phyloP scores from a whole-genome alignment of 1,140 invertebrate species.

The Aphelenchoides besseyi region DNA sequence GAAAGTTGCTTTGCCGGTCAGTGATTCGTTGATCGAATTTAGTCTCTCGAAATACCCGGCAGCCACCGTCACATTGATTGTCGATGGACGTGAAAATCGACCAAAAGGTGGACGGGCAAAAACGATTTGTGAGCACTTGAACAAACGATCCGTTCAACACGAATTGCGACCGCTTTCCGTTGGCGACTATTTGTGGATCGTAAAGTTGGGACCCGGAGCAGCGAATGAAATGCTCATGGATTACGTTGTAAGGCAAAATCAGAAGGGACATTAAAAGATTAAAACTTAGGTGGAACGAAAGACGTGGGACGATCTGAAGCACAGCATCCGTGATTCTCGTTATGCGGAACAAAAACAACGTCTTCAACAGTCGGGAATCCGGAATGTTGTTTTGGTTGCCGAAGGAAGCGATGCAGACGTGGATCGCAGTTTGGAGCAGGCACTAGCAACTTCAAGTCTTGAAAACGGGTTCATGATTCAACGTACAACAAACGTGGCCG shows the following conservation, averaged over 20 bases:
- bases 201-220: slow-evolving; percentile 25
- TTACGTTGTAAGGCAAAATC: slow-evolving; percentile 51
- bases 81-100: slow-evolving; percentile 39
- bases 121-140: slow-evolving; percentile 34
- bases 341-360: slow-evolving; percentile 51
- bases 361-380: slow-evolving; percentile 38
- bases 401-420: slow-evolving; percentile 29
- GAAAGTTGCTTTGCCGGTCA: neutral
- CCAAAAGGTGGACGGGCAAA: slow-evolving; percentile 23
- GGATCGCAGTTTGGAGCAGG: slow-evolving; percentile 48
- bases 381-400: slow-evolving; percentile 45
- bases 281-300: slow-evolving; percentile 26
- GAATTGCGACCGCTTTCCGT: slow-evolving; percentile 51
- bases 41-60: neutral
- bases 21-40: neutral
- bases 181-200: slow-evolving; percentile 49
- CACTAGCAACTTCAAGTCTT: slow-evolving; percentile 43
- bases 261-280: slow-evolving; percentile 51
- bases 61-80: slow-evolving; percentile 35
- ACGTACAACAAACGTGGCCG: slow-evolving; percentile 41
- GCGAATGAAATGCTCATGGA: slow-evolving; percentile 46
- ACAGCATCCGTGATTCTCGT: slow-evolving; percentile 45
- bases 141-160: slow-evolving; percentile 35
- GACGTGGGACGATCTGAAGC: slow-evolving; percentile 28
- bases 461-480: slow-evolving; percentile 50